phyloP scores from a whole-genome alignment of 1,140 invertebrate genomes.

The Musca vetustissima region DNA sequence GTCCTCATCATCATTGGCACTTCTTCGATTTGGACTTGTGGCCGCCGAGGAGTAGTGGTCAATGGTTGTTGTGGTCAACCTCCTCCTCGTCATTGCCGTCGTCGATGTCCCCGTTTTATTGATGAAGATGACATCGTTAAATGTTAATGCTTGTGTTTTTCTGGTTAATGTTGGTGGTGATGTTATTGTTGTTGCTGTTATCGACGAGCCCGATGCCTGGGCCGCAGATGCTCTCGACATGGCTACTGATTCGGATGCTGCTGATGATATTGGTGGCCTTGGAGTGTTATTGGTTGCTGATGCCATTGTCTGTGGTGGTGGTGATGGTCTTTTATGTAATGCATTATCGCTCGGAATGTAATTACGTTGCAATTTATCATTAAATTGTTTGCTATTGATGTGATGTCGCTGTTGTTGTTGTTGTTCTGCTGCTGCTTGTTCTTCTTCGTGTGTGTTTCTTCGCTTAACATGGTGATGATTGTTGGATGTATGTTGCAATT shows the following conservation, averaged over 20 bases:
- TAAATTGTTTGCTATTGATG: slow-evolving; percentile 11
- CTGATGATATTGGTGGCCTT: neutral
- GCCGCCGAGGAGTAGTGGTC: too few relatives aligned
- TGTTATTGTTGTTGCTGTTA: slow-evolving; percentile 10
- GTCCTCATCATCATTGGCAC: too few relatives aligned
- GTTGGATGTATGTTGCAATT: slow-evolving; percentile 14
- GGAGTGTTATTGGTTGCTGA: neutral
- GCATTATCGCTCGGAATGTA: neutral
- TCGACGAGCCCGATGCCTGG: too few relatives aligned
- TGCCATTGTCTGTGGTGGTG: neutral
- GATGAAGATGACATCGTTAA: slow-evolving; percentile 3
- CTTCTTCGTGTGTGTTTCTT: neutral
- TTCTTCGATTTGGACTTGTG: neutral
- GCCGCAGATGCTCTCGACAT: neutral
- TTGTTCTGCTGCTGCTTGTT: too few relatives aligned
- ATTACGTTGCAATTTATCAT: slow-evolving; percentile 4
- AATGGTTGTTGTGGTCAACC: too few relatives aligned
- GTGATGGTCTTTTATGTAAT: slow-evolving; percentile 6
- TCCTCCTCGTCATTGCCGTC: too few relatives aligned
- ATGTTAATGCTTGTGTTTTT: slow-evolving; percentile 6
- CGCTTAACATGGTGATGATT: neutral
- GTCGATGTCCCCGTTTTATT: neutral
- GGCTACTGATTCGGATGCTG: too few relatives aligned
- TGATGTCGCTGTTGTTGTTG: slow-evolving; percentile 3
- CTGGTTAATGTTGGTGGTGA: neutral